Base-by-base conservation (phyloP, 2,797 vertebrate species). In the Glyptemys insculpta region DNA sequence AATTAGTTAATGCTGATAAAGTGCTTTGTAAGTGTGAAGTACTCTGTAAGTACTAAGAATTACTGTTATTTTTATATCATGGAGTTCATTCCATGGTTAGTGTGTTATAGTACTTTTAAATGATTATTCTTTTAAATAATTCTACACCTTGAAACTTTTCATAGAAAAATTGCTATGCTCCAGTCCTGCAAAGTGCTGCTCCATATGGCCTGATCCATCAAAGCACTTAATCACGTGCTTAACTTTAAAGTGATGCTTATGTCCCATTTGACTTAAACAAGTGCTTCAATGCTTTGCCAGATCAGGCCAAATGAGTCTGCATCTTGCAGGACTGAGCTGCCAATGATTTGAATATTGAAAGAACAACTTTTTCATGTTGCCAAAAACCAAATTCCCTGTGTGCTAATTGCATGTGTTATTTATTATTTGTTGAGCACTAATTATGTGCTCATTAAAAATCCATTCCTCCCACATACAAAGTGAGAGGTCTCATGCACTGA, bases 231-330 rank as follows among this genome's bases (percentile, higher is more conserved):
- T 91, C 83, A 54, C 59, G 54, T n/a, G 31, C 62, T 95, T 95
- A 97, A 94, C 85, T 93, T 86, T 81, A 87, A 97, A 95, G 85
- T 94, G 56, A 52, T 95, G 92, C 81, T 95, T 93, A 52, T 59
- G 93, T 92, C 83, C 49, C 92, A 15, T 88, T 89, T 86, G 85
- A 94, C 89, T 94, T 95, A 94, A 96, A 62, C 85, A 56, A 78
- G 14, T 44, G 80, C 89, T 95, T 93, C 90, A 95, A 76, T 85
- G 62, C 37, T 93, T 94, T 0, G 0, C 65, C 79, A 76, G 76
- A 85, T 93, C 91, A 91, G 88, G 27, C 25, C 44, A 78, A 78
- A 15, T 81, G 47, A 79, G 89, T 85, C 68, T 57, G 41, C 65
- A 41, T 95, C 72, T 91, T 91, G 68, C 44, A 91, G 83, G 59